Evolutionary conservation across 2,797 vertebrate genomes (phyloP), one percentile per base, ranked within the genome.

Genomic region (Todus mexicanus): DNA sequence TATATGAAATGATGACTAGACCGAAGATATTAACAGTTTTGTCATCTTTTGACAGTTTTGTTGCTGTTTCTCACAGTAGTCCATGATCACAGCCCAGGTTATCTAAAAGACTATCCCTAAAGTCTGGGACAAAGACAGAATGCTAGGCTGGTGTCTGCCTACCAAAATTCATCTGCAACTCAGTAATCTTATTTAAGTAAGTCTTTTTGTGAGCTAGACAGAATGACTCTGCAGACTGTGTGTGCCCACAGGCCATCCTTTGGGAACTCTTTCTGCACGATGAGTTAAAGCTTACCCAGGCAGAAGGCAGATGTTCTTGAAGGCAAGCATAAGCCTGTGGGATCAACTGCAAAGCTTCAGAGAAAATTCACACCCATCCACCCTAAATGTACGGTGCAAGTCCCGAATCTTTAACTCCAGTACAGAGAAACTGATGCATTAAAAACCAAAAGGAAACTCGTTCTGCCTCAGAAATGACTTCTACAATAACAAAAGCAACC

Each of bases 301-400:
- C 87, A 92, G 59, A 70, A 96, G 84, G 54, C 87, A 95, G 78
- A 87, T 77, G 81, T 31, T 85, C 87, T 85, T 33, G 81, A 74
- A 87, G 84, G 72, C 87, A 71, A 92, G 59, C 75, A 74, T 5
- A 80, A 83, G 89, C 84, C 65, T 86, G 69, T 18, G 54, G 92
- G 78, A 84, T 35, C 37, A 73, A 12, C 56, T 38, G 70, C 85
- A 76, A 88, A 86, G 66, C 66, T 90, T 5, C 5, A 37, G 80
- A 78, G 60, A 42, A 92, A 86, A 84, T 64, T 68, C 95, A 73
- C 77, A 66, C 73, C 68, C 85, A 48, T 11, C 31, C 33, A 43
- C 27, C 27, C 31, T 68, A 68, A 79, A 33, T 1, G 17, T 60
- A 38, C 37, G 21, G 59, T n/a, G 27, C 26, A 26, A 81, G 22